Evolutionary conservation across 2,113 vertebrate genomes (phyloP).

Genomic region (Orthonyx spaldingii): DNA sequence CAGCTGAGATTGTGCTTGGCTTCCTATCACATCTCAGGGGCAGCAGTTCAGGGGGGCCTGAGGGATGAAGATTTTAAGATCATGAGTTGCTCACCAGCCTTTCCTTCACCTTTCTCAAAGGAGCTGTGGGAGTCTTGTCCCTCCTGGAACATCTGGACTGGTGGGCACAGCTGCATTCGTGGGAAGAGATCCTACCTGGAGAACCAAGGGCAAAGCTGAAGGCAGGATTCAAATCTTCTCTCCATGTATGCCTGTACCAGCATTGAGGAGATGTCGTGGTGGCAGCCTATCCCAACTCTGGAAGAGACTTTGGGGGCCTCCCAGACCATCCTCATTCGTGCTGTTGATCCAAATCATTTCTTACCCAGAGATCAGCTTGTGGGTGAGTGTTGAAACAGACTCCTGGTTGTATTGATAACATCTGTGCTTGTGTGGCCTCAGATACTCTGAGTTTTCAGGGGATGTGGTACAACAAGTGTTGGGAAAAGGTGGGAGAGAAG

Average conservation of each 20-base stretch:
- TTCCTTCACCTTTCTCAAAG: not conserved
- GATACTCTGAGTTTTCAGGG: not conserved
- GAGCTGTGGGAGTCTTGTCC: not conserved
- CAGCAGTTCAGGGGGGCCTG: not conserved
- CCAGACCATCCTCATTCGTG: not conserved
- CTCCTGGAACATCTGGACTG: not conserved
- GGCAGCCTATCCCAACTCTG: not conserved
- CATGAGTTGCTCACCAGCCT: not conserved
- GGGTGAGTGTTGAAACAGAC: not conserved
- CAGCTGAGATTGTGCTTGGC: not conserved
- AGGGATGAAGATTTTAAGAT: not conserved
- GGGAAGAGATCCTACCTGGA: not conserved
- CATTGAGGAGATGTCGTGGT: fast-evolving
- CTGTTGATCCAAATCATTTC: not conserved
- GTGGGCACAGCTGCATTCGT: not conserved
- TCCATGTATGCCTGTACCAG: not conserved
- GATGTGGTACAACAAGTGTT: fast-evolving
- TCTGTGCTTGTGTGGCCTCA: not conserved
- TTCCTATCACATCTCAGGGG: not conserved
- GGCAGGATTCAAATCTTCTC: not conserved
- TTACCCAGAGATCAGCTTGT: not conserved
- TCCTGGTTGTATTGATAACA: not conserved
- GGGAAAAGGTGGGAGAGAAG: not conserved
- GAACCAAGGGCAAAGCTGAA: not conserved
- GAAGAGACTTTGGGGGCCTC: not conserved